Base-by-base conservation (phyloP, 2,113 vertebrate species). In the Gadus macrocephalus region DNA sequence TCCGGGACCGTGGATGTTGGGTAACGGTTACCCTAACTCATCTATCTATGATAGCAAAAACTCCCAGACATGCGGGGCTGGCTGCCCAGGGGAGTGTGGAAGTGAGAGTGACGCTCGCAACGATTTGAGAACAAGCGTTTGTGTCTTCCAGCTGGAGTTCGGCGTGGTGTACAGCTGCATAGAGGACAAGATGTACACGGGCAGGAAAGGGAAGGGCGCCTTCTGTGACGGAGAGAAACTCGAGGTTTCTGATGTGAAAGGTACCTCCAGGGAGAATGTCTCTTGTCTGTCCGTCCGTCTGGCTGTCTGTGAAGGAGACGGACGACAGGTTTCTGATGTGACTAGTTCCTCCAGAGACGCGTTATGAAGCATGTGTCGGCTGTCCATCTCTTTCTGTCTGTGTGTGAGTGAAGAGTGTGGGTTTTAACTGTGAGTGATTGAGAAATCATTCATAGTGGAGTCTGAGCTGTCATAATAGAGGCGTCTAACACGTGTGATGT, bases 101-200 rank as follows among this genome's bases (percentile, higher is more conserved):
- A 49, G 42, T 49, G 8, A 9, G 42, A 49, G 42, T 2, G 42
- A 49, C 6, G 42, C 42, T 14, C 42, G 8, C 12, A 9, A 2
- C 12, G 42, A 49, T 49, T 49, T 49, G 8, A 49, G 9, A 9
- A 49, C 42, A 9, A 14, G 42, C 42, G 42, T 11, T 75, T 56
- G 55, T 9, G 83, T 53, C 71, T 68, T 78, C 20, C 84, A 98
- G 96, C 79, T 96, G 71, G 95, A 97, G 87, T 97, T 99, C 83
- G 96, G 97, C 53, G 90, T 99, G 79, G 93, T 98, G 0, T 98
- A 97, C 75, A 99, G 96, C 82, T 99, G 95, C 84, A 7, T 96
- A 71, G 96, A 98, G 78, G 95, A 98, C 76, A 98, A 99, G 78
- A 96, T 98, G 96, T 99, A 97, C 64, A 96, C 94, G 31, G 96